Conservation (phyloP, 1,140 invertebrate species). For the Kradibia gibbosae region DNA sequence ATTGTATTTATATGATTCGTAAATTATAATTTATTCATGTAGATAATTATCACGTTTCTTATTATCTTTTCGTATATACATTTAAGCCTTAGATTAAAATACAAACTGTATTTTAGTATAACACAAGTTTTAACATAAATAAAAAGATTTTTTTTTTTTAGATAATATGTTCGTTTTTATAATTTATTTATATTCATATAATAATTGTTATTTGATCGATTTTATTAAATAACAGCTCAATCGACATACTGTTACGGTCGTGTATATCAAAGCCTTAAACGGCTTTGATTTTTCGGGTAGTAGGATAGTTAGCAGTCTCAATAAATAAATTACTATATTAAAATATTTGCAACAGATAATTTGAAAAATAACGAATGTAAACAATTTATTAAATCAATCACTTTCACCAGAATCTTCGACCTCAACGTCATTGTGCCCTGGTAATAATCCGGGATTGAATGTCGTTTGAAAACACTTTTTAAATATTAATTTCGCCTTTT, state of each 20-base stretch:
- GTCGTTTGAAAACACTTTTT: conserved; percentile 80
- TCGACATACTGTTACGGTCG: conserved; percentile 2
- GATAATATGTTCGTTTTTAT: neutral
- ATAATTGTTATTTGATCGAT: conserved; percentile 17
- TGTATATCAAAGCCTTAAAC: neutral
- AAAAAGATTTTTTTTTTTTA: neutral
- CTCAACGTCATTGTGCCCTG: conserved; percentile 72
- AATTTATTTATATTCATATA: conserved; percentile 23
- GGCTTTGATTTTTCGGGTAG: neutral
- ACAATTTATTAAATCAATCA: conserved; percentile 6
- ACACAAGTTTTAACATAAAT: neutral
- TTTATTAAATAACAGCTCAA: conserved; percentile 16
- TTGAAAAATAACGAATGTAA: conserved; percentile 2
- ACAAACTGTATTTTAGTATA: neutral
- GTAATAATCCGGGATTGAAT: conserved; percentile 73
- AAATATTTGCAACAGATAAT: neutral
- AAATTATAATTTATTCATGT: neutral
- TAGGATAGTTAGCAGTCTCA: neutral
- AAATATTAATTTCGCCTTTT: conserved; percentile 73
- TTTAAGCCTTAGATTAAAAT: neutral
- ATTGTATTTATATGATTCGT: neutral
- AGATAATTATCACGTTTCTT: neutral
- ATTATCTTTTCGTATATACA: neutral
- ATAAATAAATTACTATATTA: neutral
- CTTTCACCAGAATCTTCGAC: conserved; percentile 76